Evolutionary conservation across 2,888 invertebrate genomes (phyloP), one percentile per base, ranked within the genome.

Genomic region (Leucophenga montana): DNA sequence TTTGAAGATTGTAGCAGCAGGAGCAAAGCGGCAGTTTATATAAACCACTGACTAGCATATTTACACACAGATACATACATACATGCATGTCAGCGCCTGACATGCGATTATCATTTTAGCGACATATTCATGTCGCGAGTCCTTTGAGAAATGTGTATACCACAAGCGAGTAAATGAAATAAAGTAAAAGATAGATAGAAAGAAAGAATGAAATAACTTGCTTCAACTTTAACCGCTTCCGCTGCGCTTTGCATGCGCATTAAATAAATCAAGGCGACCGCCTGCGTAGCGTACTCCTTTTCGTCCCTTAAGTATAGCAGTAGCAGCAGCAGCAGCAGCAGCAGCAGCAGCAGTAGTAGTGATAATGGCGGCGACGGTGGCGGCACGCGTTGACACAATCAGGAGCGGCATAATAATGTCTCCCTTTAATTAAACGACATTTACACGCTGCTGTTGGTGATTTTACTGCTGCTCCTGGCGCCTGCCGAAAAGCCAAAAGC

Each of bases 31-130:
- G n/a, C 20, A 57, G 27, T 9, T n/a, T 27, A 27, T 53, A 16
- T n/a, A 33, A 14, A 53, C 8, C 31, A 53, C 66, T 31, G 6
- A 50, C 53, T 13, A 27, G 46, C 44, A 39, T 39, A 39, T 39
- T 46, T 46, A 22, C 39, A 22, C 64, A 20, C 39, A 46, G 16
- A 53, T 64, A 3, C 14, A 8, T 33, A 66, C 50, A 31, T 31
- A 27, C 33, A 57, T 9, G 18, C 48, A 31, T 13, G 39, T 39
- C 14, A 27, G 61, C 16, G 65, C 67, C 82, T 83, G 83, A 81
- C 83, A 81, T 82, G 83, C 80, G 83, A 83, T 80, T 81, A 81
- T 81, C 82, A 82, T 22, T 50, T 50, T 50, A 39, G 39, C 39
- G 39, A 39, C 39, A 39, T n/a, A n/a, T 39, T 39, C 39, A 39